These are phyloP conservation scores for Aurelia aurita DNA, from an alignment of 30 jellyfish, hydroid and myxozoan species.

Conservation along the genomic window DNA sequence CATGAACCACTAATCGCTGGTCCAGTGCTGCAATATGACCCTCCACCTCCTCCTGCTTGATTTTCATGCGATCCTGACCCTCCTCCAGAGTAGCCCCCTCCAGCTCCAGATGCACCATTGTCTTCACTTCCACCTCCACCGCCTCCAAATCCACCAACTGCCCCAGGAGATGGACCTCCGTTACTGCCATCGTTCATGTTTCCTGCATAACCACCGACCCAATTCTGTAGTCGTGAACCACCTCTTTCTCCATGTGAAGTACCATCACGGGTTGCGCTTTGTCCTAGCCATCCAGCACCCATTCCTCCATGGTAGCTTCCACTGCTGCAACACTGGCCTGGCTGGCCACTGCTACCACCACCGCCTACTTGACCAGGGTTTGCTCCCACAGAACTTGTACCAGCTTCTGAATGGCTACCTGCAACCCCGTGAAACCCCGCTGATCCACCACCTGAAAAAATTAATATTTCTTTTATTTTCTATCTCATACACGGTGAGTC, in stretches of 20 bases:
- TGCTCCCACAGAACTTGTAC: constrained; percentile 5
- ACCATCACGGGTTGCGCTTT: constrained; percentile 17
- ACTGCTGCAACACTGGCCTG: constrained; percentile 58
- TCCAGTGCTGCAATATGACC: constrained; percentile 32
- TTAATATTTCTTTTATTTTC: no score
- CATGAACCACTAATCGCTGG: not conserved
- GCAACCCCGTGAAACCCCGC: constrained; percentile 63
- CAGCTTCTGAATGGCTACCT: constrained; percentile 29
- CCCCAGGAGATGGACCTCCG: constrained; percentile 79
- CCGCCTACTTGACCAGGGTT: constrained; percentile 2
- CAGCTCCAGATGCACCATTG: constrained; percentile 72
- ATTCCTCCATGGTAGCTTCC: constrained; percentile 68
- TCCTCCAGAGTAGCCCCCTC: constrained; percentile 77
- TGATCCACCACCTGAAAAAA: constrained; percentile 45
- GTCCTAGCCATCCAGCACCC: constrained; percentile 60
- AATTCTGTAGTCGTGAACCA: constrained; percentile 1
- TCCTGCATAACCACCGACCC: constrained; percentile 68
- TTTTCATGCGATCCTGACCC: constrained; percentile 27
- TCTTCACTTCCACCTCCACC: constrained; percentile 68
- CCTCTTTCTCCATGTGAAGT: constrained; percentile 51
- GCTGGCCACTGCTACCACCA: constrained; percentile 55
- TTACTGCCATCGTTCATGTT: constrained; percentile 48
- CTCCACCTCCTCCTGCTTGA: constrained; percentile 75
- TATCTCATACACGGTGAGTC: no score
- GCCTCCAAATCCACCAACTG: constrained; percentile 75